These are phyloP conservation scores for Caenorhabditis wallacei DNA, from an alignment of 2,888 invertebrate genomes.

Conservation along the genomic window DNA sequence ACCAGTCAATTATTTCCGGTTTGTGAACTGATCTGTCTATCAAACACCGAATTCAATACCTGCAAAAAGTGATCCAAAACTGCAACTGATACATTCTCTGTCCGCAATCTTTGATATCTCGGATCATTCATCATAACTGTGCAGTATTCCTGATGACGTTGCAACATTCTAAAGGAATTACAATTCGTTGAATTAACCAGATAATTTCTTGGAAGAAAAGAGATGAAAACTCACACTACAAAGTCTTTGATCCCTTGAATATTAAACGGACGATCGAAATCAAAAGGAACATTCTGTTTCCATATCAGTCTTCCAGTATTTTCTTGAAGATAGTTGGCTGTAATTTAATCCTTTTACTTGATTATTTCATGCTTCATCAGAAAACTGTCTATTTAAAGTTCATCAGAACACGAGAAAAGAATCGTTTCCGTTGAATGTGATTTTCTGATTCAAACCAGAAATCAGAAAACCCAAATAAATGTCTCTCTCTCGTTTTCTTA, in stretches of 20 bases:
- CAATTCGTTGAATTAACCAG: not conserved
- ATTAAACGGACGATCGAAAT: slow-evolving; percentile 76
- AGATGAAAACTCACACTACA: slow-evolving; percentile 53
- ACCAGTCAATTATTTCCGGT: too few relatives aligned
- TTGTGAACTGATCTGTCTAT: too few relatives aligned
- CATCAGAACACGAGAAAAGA: not conserved
- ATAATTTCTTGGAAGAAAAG: not conserved
- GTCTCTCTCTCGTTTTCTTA: not conserved
- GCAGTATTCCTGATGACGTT: slow-evolving; percentile 76
- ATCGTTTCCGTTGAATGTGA: not conserved
- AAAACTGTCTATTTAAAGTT: too few relatives aligned
- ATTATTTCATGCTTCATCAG: too few relatives aligned
- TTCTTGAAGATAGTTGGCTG: slow-evolving; percentile 66
- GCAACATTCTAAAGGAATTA: slow-evolving; percentile 69
- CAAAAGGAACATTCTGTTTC: slow-evolving; percentile 74
- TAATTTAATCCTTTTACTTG: slow-evolving; percentile 44
- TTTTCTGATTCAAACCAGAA: too few relatives aligned
- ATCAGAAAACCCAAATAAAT: slow-evolving; percentile 23
- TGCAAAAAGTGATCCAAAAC: slow-evolving; percentile 81
- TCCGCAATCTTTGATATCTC: slow-evolving; percentile 65
- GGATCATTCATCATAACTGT: slow-evolving; percentile 71
- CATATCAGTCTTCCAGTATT: slow-evolving; percentile 73
- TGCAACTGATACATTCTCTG: slow-evolving; percentile 71
- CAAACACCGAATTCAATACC: too few relatives aligned
- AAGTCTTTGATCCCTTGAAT: slow-evolving; percentile 75